Conservation (phyloP, 2,113 vertebrate species). For the Pogona vitticeps region DNA sequence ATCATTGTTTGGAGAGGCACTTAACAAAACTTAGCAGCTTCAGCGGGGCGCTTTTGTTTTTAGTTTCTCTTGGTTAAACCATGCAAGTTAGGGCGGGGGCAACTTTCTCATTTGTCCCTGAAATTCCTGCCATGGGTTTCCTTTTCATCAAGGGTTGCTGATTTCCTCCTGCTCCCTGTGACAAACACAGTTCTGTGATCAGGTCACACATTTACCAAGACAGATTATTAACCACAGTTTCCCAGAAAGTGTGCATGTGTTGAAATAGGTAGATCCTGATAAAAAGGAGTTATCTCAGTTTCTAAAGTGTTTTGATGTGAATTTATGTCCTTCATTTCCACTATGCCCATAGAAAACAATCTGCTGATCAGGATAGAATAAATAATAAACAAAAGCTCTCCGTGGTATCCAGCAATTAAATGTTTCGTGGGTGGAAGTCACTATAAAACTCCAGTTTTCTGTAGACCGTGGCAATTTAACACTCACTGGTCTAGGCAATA, state of each 20-base stretch:
- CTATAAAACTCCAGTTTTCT: neutral
- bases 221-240: constrained; percentile 56
- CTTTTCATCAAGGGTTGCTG: constrained; percentile 47
- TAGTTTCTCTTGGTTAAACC: constrained; percentile 11
- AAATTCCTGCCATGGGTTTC: constrained; percentile 53
- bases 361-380: too few relatives aligned
- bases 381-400: neutral
- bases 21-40: constrained; percentile 20
- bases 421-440: neutral
- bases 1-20: constrained; percentile 44
- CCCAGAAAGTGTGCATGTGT: constrained; percentile 52
- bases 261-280: constrained; percentile 51
- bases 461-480: neutral
- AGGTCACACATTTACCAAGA: constrained; percentile 60
- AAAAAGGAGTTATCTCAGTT: constrained; percentile 51
- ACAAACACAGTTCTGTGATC: constrained; percentile 64
- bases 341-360: constrained; percentile 29
- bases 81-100: neutral
- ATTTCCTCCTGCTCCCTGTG: constrained; percentile 51
- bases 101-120: neutral
- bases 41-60: constrained; percentile 31
- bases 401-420: neutral
- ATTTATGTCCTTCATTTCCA: constrained; percentile 32
- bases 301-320: constrained; percentile 21
- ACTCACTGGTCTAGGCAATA: neutral